A percentile compares a stretch with the other conserved stretches of the same genome.
Evolutionary conservation across 2,888 invertebrate species (phyloP).

Genomic region (Teleiodes luculella): DNA sequence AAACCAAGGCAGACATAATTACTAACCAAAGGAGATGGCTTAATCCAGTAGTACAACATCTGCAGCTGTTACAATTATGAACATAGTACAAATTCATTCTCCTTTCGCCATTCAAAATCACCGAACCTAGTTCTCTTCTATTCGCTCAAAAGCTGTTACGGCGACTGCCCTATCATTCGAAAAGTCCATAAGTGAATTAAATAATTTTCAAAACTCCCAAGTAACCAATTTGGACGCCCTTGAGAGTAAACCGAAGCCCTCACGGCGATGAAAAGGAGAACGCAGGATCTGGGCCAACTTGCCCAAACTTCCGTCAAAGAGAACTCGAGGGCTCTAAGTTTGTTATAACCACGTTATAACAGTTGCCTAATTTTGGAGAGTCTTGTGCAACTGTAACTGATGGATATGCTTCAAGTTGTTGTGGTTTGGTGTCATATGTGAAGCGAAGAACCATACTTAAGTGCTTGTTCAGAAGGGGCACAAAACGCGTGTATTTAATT

Average conservation of each 20-base stretch:
- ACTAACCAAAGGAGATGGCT: too few species aligned
- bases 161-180: too few species aligned
- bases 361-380: constrained; percentile 33
- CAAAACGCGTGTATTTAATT: too few species aligned
- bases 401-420: constrained; percentile 23
- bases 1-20: too few species aligned
- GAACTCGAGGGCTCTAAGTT: constrained; percentile 30
- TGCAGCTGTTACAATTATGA: too few species aligned
- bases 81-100: too few species aligned
- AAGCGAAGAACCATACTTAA: neutral
- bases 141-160: too few species aligned
- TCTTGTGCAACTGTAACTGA: constrained; percentile 30
- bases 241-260: neutral
- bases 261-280: constrained; percentile 16
- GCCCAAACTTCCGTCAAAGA: constrained; percentile 35
- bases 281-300: constrained; percentile 14
- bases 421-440: constrained; percentile 8
- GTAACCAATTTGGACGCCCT: neutral
- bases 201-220: neutral
- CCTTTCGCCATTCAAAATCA: too few species aligned
- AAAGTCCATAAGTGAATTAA: too few species aligned
- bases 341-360: constrained; percentile 29
- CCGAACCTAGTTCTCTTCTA: too few species aligned
- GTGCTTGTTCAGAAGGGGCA: too few species aligned
- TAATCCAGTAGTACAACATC: too few species aligned